These are phyloP conservation scores for Arctocebus calabarensis DNA, from an alignment of 2,797 vertebrate species.

Conservation along the genomic window DNA sequence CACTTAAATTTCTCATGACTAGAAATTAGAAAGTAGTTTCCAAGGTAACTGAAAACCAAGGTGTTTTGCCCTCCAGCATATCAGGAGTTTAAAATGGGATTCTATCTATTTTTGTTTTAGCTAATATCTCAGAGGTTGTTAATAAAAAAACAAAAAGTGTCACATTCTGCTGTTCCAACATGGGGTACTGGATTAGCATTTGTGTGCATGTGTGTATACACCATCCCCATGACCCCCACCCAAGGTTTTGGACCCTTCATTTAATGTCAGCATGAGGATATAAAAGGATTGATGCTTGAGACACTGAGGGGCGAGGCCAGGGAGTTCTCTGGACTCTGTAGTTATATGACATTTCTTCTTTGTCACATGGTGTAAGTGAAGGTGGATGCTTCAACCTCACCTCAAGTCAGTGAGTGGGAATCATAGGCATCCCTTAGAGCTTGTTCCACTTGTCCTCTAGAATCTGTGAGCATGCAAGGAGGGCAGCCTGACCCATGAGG, in stretches of 20 bases:
- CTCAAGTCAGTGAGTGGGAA: neutral
- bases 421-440: neutral
- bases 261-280: neutral
- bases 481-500: neutral
- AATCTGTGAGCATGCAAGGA: neutral
- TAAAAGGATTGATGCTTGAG: neutral
- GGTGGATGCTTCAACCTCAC: neutral
- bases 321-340: neutral
- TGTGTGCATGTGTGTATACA: neutral
- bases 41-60: constrained; percentile 68
- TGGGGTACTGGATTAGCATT: neutral
- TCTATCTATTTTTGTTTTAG: constrained; percentile 45
- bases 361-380: neutral
- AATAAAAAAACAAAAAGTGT: constrained; percentile 8
- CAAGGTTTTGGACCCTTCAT: neutral
- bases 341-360: neutral
- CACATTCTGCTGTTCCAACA: constrained; percentile 3
- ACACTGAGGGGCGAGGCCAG: neutral
- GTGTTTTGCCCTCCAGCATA: constrained; percentile 54
- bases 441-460: neutral
- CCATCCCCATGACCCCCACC: neutral
- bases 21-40: constrained; percentile 72
- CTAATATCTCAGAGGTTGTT: constrained; percentile 27
- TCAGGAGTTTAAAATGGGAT: constrained; percentile 54
- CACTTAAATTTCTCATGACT: constrained; percentile 58